Evolutionary conservation across 2,797 vertebrate species (phyloP), one percentile per base, ranked within the genome.

Genomic region (Parambassis ranga): DNA sequence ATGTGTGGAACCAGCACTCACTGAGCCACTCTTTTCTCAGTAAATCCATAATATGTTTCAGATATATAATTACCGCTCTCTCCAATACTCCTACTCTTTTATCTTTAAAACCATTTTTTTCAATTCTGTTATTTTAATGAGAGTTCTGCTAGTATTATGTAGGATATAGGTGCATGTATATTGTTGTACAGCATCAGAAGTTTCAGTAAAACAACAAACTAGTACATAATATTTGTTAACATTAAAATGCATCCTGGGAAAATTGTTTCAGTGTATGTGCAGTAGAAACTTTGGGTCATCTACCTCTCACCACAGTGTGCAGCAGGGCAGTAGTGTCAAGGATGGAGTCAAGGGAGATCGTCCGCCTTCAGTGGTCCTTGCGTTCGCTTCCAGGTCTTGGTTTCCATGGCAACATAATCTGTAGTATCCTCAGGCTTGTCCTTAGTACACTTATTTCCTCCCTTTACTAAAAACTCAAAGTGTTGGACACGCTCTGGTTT

Each of bases 371-470:
- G 67, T 83, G 86, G 87, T 92, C 90, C 90, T 83, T 65, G 85
- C 65, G 81, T 83, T 83, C 73, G 59, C 76, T 81, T 89, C 89
- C 89, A 84, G 75, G 77, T 78, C 79, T 48, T 37, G 71, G 88
- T 88, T 89, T 90, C 91, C 91, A 92, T 92, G 86, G 86, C 82
- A 89, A 91, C 88, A 77, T 81, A 79, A 79, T 85, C 75, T 77
- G 76, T 80, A 82, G 80, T 85, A 85, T 88, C 88, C 84, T 76
- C 47, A 67, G 75, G 73, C 60, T 82, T 67, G 70, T 82, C 65
- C 43, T 77, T 19, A 47, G 26, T 57, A 48, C 71, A 68, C 27
- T 55, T 47, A 55, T 27, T 53, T 32, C 36, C 13, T 31, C 31
- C n/a, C n/a, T n/a, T n/a, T n/a, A n/a, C 27, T 62, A 31, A 58